Evolutionary conservation across 2,113 vertebrate species (phyloP).

Genomic region (Carassius gibelio): DNA sequence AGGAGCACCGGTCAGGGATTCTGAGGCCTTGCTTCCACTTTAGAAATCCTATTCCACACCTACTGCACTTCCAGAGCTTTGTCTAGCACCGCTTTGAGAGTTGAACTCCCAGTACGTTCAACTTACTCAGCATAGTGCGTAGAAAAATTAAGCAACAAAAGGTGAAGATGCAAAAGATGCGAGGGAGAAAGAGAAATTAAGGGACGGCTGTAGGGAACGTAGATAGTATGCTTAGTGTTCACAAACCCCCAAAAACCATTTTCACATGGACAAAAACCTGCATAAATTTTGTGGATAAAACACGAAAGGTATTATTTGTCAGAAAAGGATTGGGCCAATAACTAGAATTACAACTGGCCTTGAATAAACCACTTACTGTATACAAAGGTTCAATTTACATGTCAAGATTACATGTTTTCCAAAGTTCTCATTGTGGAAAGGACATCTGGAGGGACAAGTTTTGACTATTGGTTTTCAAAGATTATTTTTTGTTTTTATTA

Average conservation of each 20-base stretch:
- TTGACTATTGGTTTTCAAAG: neutral
- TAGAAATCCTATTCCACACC: slow-evolving; percentile 68
- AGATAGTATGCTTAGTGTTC: slow-evolving; percentile 68
- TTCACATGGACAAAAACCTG: slow-evolving; percentile 71
- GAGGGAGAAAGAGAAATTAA: slow-evolving; percentile 50
- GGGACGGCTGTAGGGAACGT: slow-evolving; percentile 54
- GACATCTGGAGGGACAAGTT: slow-evolving; percentile 28
- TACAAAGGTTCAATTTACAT: slow-evolving; percentile 69
- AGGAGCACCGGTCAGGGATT: slow-evolving; percentile 39
- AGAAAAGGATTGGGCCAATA: slow-evolving; percentile 72
- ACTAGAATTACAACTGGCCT: slow-evolving; percentile 70
- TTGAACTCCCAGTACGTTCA: slow-evolving; percentile 55
- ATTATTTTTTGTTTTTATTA: neutral
- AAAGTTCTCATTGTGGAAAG: slow-evolving; percentile 48
- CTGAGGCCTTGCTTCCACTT: slow-evolving; percentile 62
- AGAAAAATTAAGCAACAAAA: slow-evolving; percentile 57
- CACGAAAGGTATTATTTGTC: slow-evolving; percentile 77
- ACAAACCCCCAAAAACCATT: slow-evolving; percentile 72
- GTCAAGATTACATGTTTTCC: slow-evolving; percentile 67
- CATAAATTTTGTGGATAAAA: slow-evolving; percentile 73
- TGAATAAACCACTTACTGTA: slow-evolving; percentile 63
- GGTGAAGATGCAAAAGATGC: neutral
- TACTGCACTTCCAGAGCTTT: slow-evolving; percentile 53
- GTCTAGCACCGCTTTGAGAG: slow-evolving; percentile 50
- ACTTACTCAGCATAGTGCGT: slow-evolving; percentile 35